Evolutionary conservation across 2,113 vertebrate genomes (phyloP), one percentile per base, ranked within the genome.

Genomic region (Heterocephalus glaber): DNA sequence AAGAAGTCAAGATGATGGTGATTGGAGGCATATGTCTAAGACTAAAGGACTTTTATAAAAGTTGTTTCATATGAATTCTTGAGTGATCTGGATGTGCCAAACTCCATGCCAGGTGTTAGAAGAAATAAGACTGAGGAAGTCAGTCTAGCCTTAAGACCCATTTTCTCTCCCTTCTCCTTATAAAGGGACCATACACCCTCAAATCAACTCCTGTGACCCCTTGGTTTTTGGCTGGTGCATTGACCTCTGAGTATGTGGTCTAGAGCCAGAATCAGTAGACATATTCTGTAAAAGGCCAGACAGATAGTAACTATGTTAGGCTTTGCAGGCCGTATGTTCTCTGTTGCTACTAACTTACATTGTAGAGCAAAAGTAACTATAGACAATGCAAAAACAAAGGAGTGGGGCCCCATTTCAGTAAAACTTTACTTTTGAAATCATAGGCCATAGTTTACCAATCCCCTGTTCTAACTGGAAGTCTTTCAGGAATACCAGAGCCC

Each of bases 241-340:
- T 88, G 70, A 63, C 74, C 41, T n/a, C n/a, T n/a, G n/a, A n/a
- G n/a, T n/a, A n/a, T n/a, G 49, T 49, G 77, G 12, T 82, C n/a
- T 83, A 80, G 7, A 82, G 11, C 28, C 72, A 26, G 12, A 28
- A 19, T 95, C 79, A 94, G 44, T 6, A 88, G 89, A 79, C 24
- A 84, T 83, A 82, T 92, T 89, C 47, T 74, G n/a, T 56, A 44
- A 91, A 91, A 41, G 54, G 11, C 16, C 66, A 90, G 72, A 79
- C 2, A 89, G 35, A 89, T n/a, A 74, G 41, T 52, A 60, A 90
- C 47, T 83, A 92, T 56, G 90, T 83, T 81, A 85, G 72, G 58
- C 65, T 82, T 88, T 63, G 35, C 20, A 38, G 89, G 9, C 33
- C 24, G 1, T 65, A 33, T 83, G 26, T 26, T 91, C 26, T 84